Percentiles rank a stretch among this genome's conserved stretches.
Evolutionary conservation across 2,113 vertebrate species (phyloP).

Genomic region (Phylloscopus trochiloides): DNA sequence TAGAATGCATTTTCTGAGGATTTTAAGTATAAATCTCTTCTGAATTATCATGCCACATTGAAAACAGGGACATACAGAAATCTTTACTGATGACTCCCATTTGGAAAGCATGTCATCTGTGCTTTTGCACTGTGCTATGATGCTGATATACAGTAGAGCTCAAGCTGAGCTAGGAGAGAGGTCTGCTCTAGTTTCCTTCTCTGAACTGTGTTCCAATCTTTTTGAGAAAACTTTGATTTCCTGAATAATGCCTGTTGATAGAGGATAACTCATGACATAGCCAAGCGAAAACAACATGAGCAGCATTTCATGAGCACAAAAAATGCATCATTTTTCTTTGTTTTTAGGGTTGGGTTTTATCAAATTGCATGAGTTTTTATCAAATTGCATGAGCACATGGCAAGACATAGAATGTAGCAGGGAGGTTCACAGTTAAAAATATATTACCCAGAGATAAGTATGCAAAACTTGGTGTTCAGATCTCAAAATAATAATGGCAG

Average conservation of each 20-base stretch:
- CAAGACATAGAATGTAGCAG: neutral
- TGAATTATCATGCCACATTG: slow-evolving; percentile 3
- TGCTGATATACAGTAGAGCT: neutral
- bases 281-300: rapidly evolving
- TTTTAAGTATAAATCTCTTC: slow-evolving; percentile 19
- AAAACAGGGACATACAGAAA: slow-evolving; percentile 4
- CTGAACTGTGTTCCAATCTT: neutral
- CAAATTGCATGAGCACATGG: neutral
- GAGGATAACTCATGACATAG: neutral
- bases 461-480: neutral
- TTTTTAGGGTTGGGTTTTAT: neutral
- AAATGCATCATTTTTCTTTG: rapidly evolving
- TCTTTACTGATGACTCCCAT: neutral
- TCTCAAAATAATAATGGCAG: neutral
- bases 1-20: slow-evolving; percentile 12
- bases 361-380: neutral
- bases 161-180: neutral
- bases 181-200: neutral
- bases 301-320: neutral
- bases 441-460: neutral
- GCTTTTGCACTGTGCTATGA: neutral
- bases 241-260: neutral
- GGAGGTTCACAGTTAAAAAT: neutral
- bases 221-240: neutral
- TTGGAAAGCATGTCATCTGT: neutral